These are phyloP conservation scores for Miltochrista miniata DNA, from an alignment of 2,888 invertebrate species.

Conservation along the genomic window DNA sequence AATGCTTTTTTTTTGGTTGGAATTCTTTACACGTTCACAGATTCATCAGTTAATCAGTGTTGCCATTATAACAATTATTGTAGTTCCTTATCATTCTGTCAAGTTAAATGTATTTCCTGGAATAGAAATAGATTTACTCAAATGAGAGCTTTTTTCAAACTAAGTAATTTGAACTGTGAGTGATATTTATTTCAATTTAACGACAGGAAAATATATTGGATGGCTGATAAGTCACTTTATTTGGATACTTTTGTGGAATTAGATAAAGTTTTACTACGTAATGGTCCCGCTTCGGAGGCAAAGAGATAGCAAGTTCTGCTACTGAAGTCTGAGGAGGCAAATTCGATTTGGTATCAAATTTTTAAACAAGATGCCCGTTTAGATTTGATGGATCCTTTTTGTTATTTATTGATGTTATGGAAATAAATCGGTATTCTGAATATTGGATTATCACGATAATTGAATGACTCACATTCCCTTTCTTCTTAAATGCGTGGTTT, in stretches of 20 bases:
- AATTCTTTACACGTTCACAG: conserved; percentile 46
- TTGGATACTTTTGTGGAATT: conserved; percentile 6
- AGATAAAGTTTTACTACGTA: not conserved
- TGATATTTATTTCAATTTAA: conserved; percentile 35
- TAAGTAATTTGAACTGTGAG: conserved; percentile 32
- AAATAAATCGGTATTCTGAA: too few relatives aligned
- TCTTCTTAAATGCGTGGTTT: too few relatives aligned
- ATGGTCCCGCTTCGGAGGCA: too few relatives aligned
- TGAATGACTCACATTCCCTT: too few relatives aligned
- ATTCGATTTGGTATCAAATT: too few relatives aligned
- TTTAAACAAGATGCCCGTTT: too few relatives aligned
- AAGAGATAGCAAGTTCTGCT: too few relatives aligned
- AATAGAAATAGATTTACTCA: conserved; percentile 44
- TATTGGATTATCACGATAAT: too few relatives aligned
- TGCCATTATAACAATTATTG: conserved; percentile 77
- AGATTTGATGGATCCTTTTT: too few relatives aligned
- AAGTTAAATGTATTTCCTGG: conserved; percentile 32
- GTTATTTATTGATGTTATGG: too few relatives aligned
- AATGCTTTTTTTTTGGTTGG: conserved; percentile 37
- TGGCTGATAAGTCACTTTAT: conserved; percentile 12
- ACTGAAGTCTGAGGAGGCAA: too few relatives aligned
- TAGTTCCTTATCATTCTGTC: conserved; percentile 71
- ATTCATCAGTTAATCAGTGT: conserved; percentile 66
- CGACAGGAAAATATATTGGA: conserved; percentile 16
- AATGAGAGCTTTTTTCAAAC: conserved; percentile 42